A percentile compares a stretch with the other conserved stretches of the same genome.
Conservation (phyloP, 92 coral and sea anemone genomes). For the Phenganax marumi region DNA sequence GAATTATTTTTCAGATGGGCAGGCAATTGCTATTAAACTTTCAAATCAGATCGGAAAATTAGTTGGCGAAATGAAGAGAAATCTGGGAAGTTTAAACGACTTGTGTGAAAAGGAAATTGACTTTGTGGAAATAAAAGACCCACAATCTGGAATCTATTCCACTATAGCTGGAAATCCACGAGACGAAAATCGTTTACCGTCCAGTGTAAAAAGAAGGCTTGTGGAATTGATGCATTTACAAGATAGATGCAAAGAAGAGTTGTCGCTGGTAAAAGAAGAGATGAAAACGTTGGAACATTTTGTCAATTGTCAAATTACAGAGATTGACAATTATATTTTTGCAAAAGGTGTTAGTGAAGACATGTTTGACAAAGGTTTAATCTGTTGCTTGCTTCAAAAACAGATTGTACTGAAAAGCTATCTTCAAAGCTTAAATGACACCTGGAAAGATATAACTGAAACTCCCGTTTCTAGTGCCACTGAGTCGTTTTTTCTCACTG, state of each 20-base stretch:
- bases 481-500: neutral
- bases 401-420: slow-evolving; percentile 22
- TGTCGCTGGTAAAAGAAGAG: slow-evolving; percentile 48
- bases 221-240: slow-evolving; percentile 43
- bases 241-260: slow-evolving; percentile 59
- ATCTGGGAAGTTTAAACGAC: slow-evolving; percentile 38
- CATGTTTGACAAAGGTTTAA: slow-evolving; percentile 23
- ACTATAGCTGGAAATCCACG: neutral
- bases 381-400: slow-evolving; percentile 45
- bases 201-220: slow-evolving; percentile 46
- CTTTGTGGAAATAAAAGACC: slow-evolving; percentile 55
- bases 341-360: neutral
- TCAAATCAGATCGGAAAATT: slow-evolving; percentile 53
- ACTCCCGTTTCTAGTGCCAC: slow-evolving; percentile 5
- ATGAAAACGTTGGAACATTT: slow-evolving; percentile 44
- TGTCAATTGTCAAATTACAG: slow-evolving; percentile 27
- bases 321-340: neutral
- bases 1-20: slow-evolving; percentile 43
- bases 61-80: slow-evolving; percentile 48
- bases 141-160: slow-evolving; percentile 36
- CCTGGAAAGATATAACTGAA: slow-evolving; percentile 19
- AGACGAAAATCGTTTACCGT: slow-evolving; percentile 15
- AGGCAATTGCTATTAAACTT: slow-evolving; percentile 56
- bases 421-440: slow-evolving; percentile 3
- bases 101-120: neutral